Evolutionary conservation across 2,797 vertebrate species (phyloP), one percentile per base, ranked within the genome.

Genomic region (Rhinophrynus dorsalis): DNA sequence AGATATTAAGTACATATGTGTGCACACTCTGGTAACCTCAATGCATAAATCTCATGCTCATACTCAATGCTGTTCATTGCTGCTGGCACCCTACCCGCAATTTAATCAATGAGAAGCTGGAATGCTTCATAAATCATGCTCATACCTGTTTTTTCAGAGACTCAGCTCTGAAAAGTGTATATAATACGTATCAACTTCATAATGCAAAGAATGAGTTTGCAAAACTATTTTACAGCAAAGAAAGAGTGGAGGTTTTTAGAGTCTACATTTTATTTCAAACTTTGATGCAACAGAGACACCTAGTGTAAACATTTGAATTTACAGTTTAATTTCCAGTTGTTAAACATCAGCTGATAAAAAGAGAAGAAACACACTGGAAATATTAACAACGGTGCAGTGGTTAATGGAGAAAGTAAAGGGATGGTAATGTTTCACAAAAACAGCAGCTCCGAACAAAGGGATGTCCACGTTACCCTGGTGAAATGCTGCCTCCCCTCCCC

Each of bases 101-200:
- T 50, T 37, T 47, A 47, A 57, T 67, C 54, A 57, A 50, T 50
- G 32, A 33, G 40, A 56, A 47, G 30, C 27, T 56, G 64, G 56
- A 67, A 56, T 9, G 44, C 18, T 57, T 57, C 54, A 58, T 67
- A 67, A 67, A 57, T 57, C 54, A 48, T 11, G 13, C 24, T n/a
- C n/a, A n/a, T n/a, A n/a, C n/a, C n/a, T n/a, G n/a, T 32, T 57
- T 54, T 29, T 54, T 48, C 54, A 55, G 50, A 63, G 47, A n/a
- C 35, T 65, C 47, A 42, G 30, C 15, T 65, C 27, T 52, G 20
- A 44, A 51, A 55, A 55, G n/a, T n/a, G n/a, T 37, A 66, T 27
- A 23, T 55, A 55, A 54, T 35, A 54, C 51, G 56, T 44, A 45
- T 67, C 38, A 47, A 56, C 51, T 6, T 40, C 38, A 35, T 37